A percentile compares a stretch with the other conserved stretches of the same genome.
These are phyloP conservation scores for Callochromis pleurospilus DNA, from an alignment of 2,113 vertebrate genomes.

Conservation along the genomic window DNA sequence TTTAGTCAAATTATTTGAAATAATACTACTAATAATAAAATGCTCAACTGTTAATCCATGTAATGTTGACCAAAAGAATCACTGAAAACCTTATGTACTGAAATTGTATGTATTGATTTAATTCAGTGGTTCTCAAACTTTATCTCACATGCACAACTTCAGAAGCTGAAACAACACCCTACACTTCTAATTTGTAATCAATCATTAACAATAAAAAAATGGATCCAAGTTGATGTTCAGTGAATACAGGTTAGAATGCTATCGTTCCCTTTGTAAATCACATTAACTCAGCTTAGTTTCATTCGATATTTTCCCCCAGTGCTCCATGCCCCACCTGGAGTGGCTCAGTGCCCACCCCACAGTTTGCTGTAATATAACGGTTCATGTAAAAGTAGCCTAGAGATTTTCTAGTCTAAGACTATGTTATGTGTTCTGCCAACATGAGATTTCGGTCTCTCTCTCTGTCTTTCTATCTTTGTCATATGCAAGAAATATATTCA, in stretches of 20 bases:
- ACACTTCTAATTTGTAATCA: background rate
- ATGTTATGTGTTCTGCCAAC: background rate
- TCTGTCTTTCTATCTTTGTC: background rate
- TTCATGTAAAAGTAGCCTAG: background rate
- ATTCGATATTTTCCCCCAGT: background rate
- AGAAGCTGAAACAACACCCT: background rate
- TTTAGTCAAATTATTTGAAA: background rate
- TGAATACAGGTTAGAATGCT: background rate
- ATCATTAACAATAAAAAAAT: background rate
- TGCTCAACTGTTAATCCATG: background rate
- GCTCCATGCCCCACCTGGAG: background rate
- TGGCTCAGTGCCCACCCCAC: background rate
- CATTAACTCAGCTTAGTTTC: background rate
- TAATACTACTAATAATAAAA: background rate
- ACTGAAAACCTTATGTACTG: fast-evolving
- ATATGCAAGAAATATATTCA: background rate
- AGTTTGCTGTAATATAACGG: background rate
- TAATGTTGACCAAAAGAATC: background rate
- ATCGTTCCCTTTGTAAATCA: background rate
- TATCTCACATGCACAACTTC: background rate
- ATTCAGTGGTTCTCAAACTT: background rate
- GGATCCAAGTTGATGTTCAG: background rate
- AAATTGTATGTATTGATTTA: background rate
- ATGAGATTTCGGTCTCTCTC: background rate
- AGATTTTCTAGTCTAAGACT: background rate